Evolutionary conservation across 2,888 invertebrate species (phyloP), one percentile per base, ranked within the genome.

Genomic region (Scelioninae gen. 2): DNA sequence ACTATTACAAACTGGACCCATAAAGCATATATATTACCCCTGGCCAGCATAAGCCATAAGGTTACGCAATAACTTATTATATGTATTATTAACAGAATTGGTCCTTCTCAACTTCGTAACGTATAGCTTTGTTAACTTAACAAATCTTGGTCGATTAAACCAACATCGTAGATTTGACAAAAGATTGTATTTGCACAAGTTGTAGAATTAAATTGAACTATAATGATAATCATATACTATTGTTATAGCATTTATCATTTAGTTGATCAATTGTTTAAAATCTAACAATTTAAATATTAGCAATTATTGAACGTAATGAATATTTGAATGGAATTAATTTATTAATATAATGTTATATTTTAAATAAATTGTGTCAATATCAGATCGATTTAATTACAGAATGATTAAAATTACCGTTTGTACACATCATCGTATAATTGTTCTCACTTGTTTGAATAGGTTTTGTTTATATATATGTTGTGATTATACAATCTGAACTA

Each of bases 31-130:
- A 35, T 53, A 57, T 57, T 48, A 37, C 31, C 16, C 13, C 9
- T 48, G 57, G 50, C 13, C 55, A 57, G 39, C 22, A 2, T 48
- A 11, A 50, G 18, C 58, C 50, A 58, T 57, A 57, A 67, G 39
- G 48, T 67, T 58, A 35, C 6, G 28, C 43, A 39, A 57, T 67
- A 58, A 67, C 58, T 58, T 52, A 52, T 67, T 55, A 60, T 45
- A 37, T 60, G 28, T 52, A 68, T 68, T 58, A 68, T 60, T 68
- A 68, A 50, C 35, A 52, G 13, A 43, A 33, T 43, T 41, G 43
- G 58, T 58, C 43, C 50, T 50, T 19, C 33, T 39, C 39, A 58
- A 67, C 57, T 58, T 50, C 15, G 48, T 50, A 46, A 52, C 67
- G 10, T 28, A 50, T 58, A n/a, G 25, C 37, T 58, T 58, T 43